Percentiles rank a stretch among this genome's conserved stretches.
phyloP scores from a whole-genome alignment of 2,113 vertebrate species.

The Geococcyx californianus region DNA sequence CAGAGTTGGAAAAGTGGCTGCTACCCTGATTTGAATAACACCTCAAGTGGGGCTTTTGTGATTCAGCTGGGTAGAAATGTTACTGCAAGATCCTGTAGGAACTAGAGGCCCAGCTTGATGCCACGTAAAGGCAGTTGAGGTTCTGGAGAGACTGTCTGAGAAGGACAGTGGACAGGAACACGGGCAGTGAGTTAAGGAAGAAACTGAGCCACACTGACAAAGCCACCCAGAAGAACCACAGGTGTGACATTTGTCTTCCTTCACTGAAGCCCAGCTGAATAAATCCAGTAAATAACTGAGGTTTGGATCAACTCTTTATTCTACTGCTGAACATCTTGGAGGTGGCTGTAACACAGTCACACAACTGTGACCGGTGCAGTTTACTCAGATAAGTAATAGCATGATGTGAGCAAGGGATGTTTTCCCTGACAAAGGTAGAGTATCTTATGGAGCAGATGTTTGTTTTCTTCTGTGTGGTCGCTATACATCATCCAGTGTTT shows the following conservation, averaged over 20 bases:
- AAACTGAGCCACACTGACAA: background rate
- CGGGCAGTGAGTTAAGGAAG: background rate
- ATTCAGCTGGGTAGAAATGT: background rate
- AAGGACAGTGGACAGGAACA: background rate
- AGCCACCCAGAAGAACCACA: background rate
- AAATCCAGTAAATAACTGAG: background rate
- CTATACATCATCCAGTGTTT: constrained; percentile 38
- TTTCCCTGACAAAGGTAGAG: background rate
- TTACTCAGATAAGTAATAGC: background rate
- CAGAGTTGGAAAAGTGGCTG: background rate
- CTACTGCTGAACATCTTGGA: background rate
- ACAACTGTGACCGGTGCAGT: background rate
- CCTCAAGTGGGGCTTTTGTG: background rate
- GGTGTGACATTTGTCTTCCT: background rate
- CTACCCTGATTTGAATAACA: background rate
- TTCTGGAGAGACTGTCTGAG: background rate
- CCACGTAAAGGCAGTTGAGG: background rate
- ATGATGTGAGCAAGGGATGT: background rate
- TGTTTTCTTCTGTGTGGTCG: background rate
- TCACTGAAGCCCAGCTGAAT: background rate
- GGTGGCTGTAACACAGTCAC: fast-evolving
- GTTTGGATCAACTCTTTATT: background rate
- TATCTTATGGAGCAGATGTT: background rate
- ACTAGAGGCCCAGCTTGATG: background rate
- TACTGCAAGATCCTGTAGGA: background rate